Conservation (phyloP, 2,113 vertebrate species). For the Gavialis gangeticus region DNA sequence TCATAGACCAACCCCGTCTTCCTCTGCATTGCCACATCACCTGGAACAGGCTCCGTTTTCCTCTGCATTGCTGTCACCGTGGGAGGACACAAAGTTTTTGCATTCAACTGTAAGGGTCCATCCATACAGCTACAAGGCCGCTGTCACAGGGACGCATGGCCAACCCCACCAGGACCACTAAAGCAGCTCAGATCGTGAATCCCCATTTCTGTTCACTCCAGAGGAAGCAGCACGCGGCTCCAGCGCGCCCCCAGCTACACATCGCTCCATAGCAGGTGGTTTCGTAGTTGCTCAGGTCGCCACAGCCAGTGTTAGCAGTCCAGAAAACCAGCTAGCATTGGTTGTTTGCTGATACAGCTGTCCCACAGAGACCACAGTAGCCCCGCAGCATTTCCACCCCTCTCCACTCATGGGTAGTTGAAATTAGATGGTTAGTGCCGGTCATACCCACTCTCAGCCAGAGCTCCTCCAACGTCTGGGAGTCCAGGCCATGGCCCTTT, state of each 20-base stretch:
- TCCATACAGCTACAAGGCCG: not conserved
- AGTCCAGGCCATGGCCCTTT: fast-evolving
- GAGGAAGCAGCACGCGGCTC: not conserved
- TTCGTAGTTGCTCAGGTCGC: not conserved
- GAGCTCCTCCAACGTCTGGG: not conserved
- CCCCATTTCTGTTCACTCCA: not conserved
- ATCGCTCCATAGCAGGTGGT: not conserved
- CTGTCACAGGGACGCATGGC: not conserved
- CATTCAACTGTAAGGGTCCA: not conserved
- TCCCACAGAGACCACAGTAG: not conserved
- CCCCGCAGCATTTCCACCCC: fast-evolving
- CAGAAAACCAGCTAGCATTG: not conserved
- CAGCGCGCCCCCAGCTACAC: not conserved
- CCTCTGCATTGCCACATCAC: not conserved
- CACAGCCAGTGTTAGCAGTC: not conserved
- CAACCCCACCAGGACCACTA: not conserved
- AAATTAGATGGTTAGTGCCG: not conserved
- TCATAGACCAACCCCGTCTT: not conserved
- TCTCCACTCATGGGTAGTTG: not conserved
- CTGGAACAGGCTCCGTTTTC: too few relatives aligned
- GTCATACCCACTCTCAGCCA: not conserved
- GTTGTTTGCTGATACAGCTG: not conserved
- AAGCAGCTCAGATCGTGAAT: not conserved
- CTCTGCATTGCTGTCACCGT: too few relatives aligned
- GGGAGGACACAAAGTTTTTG: not conserved